Evolutionary conservation across 2,113 vertebrate genomes (phyloP).

Genomic region (Paramisgurnus dabryanus): DNA sequence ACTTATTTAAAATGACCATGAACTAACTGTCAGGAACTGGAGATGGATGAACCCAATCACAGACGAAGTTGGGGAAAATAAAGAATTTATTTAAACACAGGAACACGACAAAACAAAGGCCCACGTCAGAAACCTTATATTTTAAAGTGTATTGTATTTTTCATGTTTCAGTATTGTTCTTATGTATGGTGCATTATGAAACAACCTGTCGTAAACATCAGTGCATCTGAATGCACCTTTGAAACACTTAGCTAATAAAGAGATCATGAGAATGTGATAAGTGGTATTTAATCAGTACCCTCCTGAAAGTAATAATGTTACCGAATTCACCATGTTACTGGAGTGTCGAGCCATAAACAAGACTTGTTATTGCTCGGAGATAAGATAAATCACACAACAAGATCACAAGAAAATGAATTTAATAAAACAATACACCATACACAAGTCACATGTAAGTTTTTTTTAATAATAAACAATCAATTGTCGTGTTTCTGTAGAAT

Average conservation of each 20-base stretch:
- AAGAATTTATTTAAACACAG: no score
- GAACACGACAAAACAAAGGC: no score
- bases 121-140: no score
- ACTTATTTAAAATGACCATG: no score
- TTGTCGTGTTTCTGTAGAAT: no score
- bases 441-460: not conserved
- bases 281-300: not conserved
- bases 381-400: not conserved
- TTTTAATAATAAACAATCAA: no score
- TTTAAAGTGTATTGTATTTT: no score
- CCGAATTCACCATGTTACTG: not conserved
- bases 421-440: not conserved
- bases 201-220: not conserved
- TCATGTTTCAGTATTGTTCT: not conserved
- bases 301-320: not conserved
- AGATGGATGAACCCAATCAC: no score
- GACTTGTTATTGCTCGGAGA: not conserved
- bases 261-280: not conserved
- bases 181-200: not conserved
- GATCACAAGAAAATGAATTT: not conserved
- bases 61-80: no score
- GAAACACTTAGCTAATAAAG: not conserved
- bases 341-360: not conserved
- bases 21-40: no score
- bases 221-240: not conserved